Percentiles rank a stretch among this genome's conserved stretches.
Conservation (phyloP, 2,888 invertebrate species). For the Dynastes tityus region DNA sequence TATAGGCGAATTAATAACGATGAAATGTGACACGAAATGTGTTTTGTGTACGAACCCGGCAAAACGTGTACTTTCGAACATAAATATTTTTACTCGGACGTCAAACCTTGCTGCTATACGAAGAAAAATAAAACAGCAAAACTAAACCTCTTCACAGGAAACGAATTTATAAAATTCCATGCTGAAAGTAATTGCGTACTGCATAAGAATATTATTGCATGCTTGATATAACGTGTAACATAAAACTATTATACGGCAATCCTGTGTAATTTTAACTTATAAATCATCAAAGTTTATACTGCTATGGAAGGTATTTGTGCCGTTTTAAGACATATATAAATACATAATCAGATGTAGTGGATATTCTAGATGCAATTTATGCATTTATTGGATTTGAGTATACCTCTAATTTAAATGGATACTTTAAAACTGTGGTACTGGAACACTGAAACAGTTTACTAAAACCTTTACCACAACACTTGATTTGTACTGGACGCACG, state of each 20-base stretch:
- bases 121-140: neutral
- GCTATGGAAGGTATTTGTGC: too few species aligned
- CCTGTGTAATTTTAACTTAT: neutral
- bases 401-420: too few species aligned
- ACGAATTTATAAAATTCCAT: neutral
- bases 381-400: too few species aligned
- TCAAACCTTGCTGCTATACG: neutral
- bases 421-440: too few species aligned
- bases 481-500: too few species aligned
- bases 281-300: neutral
- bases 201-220: neutral
- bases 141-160: neutral
- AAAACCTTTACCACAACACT: too few species aligned
- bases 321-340: too few species aligned
- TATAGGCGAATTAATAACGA: slow-evolving; percentile 19
- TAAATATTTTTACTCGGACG: slow-evolving; percentile 4
- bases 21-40: slow-evolving; percentile 10
- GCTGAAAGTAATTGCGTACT: neutral
- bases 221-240: neutral
- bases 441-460: too few species aligned
- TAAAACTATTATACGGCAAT: slow-evolving; percentile 3
- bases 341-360: too few species aligned
- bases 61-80: neutral
- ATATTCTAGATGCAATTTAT: too few species aligned
- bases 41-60: too few species aligned